Evolutionary conservation across 2,888 invertebrate species (phyloP).

Genomic region (Hyppa rectilinea): DNA sequence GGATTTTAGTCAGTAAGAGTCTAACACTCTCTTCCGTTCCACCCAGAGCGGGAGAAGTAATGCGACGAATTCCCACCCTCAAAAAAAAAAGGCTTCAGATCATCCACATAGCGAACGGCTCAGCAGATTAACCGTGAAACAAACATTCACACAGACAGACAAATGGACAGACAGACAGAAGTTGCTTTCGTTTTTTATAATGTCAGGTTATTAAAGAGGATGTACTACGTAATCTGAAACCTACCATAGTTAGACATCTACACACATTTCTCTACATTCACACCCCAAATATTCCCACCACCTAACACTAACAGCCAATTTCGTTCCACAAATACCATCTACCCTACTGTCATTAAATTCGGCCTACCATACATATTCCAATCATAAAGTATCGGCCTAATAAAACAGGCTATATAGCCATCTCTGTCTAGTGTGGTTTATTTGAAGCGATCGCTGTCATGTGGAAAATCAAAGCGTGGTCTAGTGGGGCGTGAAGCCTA

Average conservation of each 20-base stretch:
- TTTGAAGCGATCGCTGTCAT: slow-evolving; percentile 66
- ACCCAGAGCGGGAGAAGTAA: too few species aligned
- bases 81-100: too few species aligned
- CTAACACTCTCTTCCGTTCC: too few species aligned
- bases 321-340: slow-evolving; percentile 2
- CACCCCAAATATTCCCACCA: neutral
- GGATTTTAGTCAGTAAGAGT: too few species aligned
- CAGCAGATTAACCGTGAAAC: too few species aligned
- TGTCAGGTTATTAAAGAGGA: too few species aligned
- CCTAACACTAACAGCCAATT: slow-evolving; percentile 42
- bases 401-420: slow-evolving; percentile 50
- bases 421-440: slow-evolving; percentile 66
- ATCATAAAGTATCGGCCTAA: slow-evolving; percentile 62
- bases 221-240: too few species aligned
- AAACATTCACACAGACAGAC: too few species aligned
- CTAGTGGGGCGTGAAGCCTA: slow-evolving; percentile 67
- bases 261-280: neutral
- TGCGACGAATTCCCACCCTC: too few species aligned
- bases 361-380: slow-evolving; percentile 48
- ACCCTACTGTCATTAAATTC: slow-evolving; percentile 40
- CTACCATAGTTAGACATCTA: neutral
- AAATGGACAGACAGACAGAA: too few species aligned
- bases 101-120: too few species aligned
- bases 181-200: too few species aligned
- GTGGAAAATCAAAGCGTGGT: slow-evolving; percentile 69